Evolutionary conservation across 2,113 vertebrate genomes (phyloP), one percentile per base, ranked within the genome.

Genomic region (Hydropotes inermis): DNA sequence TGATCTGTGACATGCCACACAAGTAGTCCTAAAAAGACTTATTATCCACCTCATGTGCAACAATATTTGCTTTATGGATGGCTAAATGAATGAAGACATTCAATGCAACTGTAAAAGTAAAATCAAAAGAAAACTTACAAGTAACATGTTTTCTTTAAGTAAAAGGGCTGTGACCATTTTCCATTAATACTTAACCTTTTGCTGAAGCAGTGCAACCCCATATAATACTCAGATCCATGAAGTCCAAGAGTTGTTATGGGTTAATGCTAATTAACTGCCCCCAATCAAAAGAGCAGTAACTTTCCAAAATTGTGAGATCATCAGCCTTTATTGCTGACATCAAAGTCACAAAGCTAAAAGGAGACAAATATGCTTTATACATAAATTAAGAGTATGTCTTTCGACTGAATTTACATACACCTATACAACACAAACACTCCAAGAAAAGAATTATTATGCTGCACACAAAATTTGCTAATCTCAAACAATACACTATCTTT

Each of bases 11-110:
- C 99, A 98, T 99, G 99, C 99, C 99, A 99, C 99, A 99, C 99
- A 99, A 99, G 99, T 99, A 99, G 99, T 99, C 99, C 99, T 99
- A 99, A 99, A 99, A 99, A 99, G 99, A 99, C 99, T 99, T 99
- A 99, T 99, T 99, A 99, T 99, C 99, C 99, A 99, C 99, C 99
- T 99, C 99, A 99, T 99, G 99, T 99, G 99, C 99, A 99, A 99
- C 99, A 99, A 99, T 99, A 99, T 99, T 99, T 99, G 99, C 99
- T 99, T 99, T 99, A 99, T 99, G 99, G 99, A 99, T 99, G 99
- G 99, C 99, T 99, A 99, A 99, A 99, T 99, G 99, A 99, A 99
- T 99, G 99, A 99, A 99, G 99, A 99, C 99, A 99, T 99, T 99
- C 99, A 99, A 99, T 98, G 99, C 99, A 99, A 99, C 99, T 99